A percentile compares a stretch with the other conserved stretches of the same genome.
Conservation (phyloP, 2,888 invertebrate genomes). For the Lycaena phlaeas region DNA sequence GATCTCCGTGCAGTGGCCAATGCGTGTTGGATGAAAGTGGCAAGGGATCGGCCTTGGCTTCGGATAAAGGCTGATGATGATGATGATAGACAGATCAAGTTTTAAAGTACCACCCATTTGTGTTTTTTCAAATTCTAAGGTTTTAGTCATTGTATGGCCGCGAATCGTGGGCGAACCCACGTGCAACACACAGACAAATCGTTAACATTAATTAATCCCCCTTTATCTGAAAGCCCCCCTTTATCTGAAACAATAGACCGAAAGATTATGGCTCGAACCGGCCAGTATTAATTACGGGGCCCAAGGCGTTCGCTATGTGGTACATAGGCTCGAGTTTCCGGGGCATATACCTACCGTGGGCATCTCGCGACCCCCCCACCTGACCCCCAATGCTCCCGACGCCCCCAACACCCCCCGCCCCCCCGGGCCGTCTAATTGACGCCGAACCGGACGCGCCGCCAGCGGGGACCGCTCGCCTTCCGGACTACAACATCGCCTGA, state of each 20-base stretch:
- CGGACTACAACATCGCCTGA: conserved; percentile 60
- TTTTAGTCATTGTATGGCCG: too few relatives aligned
- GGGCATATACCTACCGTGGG: conserved; percentile 44
- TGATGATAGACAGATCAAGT: too few relatives aligned
- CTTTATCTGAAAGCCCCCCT: too few relatives aligned
- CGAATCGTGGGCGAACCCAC: too few relatives aligned
- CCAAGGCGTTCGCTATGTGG: conserved; percentile 34
- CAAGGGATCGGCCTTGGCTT: too few relatives aligned
- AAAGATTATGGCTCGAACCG: conserved; percentile 31
- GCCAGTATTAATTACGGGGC: conserved; percentile 54
- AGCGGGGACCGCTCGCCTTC: conserved; percentile 56
- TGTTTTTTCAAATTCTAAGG: too few relatives aligned
- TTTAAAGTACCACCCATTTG: too few relatives aligned
- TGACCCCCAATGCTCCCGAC: conserved; percentile 25
- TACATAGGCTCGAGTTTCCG: conserved; percentile 60
- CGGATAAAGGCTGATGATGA: too few relatives aligned
- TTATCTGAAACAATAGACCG: conserved; percentile 8
- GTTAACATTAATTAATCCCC: too few relatives aligned
- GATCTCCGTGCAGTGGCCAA: too few relatives aligned
- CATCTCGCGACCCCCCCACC: conserved; percentile 35
- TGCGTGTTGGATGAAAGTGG: too few relatives aligned
- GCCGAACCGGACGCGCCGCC: conserved; percentile 57
- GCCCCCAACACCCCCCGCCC: conserved; percentile 27
- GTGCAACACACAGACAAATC: too few relatives aligned
- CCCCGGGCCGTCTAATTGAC: conserved; percentile 62